Conservation (phyloP, 2,888 invertebrate genomes). For the Scaptomyza polygonia region DNA sequence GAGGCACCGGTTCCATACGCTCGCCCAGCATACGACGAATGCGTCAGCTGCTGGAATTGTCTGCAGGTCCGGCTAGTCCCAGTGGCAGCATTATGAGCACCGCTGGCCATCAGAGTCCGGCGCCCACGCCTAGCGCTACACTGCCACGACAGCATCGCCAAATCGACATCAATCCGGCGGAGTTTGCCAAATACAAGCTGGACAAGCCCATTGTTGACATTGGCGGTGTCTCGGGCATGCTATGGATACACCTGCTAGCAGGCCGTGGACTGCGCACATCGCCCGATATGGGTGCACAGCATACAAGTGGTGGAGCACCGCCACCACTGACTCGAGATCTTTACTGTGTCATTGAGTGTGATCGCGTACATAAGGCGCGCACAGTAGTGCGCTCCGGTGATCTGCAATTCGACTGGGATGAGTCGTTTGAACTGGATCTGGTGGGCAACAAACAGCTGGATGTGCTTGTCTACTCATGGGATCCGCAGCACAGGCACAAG, state of each 20-base stretch:
- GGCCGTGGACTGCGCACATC: constrained; percentile 93
- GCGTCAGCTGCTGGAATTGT: constrained; percentile 91
- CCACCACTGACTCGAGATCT: constrained; percentile 90
- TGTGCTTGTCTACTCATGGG: constrained; percentile 99
- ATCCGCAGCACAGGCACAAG: constrained; percentile 98
- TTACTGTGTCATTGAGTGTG: constrained; percentile 99
- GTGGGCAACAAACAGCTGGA: constrained; percentile 97
- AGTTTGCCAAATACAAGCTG: constrained; percentile 96
- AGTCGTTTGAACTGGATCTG: constrained; percentile 98
- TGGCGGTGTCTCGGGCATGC: constrained; percentile 91
- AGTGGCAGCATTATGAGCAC: constrained; percentile 85
- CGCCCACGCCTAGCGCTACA: constrained; percentile 91
- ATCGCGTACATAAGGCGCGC: constrained; percentile 97
- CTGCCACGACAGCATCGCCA: constrained; percentile 90
- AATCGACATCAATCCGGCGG: constrained; percentile 95
- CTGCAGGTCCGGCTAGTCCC: constrained; percentile 86
- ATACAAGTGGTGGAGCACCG: constrained; percentile 84
- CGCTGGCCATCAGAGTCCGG: constrained; percentile 88
- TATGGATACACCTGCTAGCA: constrained; percentile 95
- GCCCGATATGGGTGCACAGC: constrained; percentile 85
- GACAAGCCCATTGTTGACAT: constrained; percentile 88
- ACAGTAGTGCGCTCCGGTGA: constrained; percentile 98
- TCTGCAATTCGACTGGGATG: constrained; percentile 99
- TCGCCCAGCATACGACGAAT: constrained; percentile 92
- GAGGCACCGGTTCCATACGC: constrained; percentile 85